Percentiles rank a stretch among this genome's conserved stretches.
Conservation (phyloP, 2,888 invertebrate genomes). For the Poecilus cupreus region DNA sequence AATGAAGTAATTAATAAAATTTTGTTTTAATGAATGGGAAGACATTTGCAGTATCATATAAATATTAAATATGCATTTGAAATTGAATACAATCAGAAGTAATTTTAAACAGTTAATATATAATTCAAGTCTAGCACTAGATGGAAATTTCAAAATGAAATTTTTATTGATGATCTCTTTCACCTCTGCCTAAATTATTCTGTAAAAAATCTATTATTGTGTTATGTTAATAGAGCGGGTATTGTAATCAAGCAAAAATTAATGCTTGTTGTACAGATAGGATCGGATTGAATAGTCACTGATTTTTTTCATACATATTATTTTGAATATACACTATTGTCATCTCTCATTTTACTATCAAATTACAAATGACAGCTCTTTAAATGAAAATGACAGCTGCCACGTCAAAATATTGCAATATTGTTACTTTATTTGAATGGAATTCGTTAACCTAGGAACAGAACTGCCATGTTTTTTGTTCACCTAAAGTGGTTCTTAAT, state of each 20-base stretch:
- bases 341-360: slow-evolving; percentile 26
- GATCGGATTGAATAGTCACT: slow-evolving; percentile 17
- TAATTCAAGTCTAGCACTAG: too few relatives aligned
- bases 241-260: slow-evolving; percentile 8
- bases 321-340: slow-evolving; percentile 33
- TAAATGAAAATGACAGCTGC: slow-evolving; percentile 30
- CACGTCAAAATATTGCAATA: slow-evolving; percentile 45
- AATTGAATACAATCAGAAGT: too few relatives aligned
- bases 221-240: not conserved
- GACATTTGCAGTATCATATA: too few relatives aligned
- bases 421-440: slow-evolving; percentile 28
- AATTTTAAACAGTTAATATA: too few relatives aligned
- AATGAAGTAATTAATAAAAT: too few relatives aligned
- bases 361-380: slow-evolving; percentile 47
- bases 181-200: not conserved
- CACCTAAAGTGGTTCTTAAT: slow-evolving; percentile 21
- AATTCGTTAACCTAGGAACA: slow-evolving; percentile 36
- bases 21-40: too few relatives aligned
- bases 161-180: too few relatives aligned
- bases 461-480: slow-evolving; percentile 1
- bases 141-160: too few relatives aligned
- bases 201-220: not conserved
- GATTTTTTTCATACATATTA: slow-evolving; percentile 26
- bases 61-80: too few relatives aligned
- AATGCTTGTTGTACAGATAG: not conserved